These are phyloP conservation scores for Gymnothorax javanicus DNA, from an alignment of 2,797 vertebrate species.

Conservation along the genomic window DNA sequence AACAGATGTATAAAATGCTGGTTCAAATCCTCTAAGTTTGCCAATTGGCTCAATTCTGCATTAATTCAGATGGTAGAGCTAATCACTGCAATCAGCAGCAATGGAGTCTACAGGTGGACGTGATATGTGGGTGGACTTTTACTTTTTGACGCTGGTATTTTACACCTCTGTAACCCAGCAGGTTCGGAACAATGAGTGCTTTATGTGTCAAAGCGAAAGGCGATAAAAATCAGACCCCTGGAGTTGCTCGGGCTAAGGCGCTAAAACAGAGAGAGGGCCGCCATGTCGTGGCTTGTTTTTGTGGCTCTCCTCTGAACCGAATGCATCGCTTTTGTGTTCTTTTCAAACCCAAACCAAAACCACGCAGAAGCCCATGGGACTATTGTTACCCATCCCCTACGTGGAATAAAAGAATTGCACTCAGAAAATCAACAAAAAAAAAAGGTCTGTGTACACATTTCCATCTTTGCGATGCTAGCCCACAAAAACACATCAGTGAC, in stretches of 20 bases:
- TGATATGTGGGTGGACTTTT: too few species aligned
- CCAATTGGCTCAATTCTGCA: too few species aligned
- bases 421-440: background rate
- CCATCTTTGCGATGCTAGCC: background rate
- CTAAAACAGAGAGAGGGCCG: constrained; percentile 2
- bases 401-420: background rate
- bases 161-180: constrained; percentile 43
- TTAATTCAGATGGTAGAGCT: too few species aligned
- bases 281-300: background rate
- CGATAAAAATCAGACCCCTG: constrained; percentile 11
- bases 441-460: background rate
- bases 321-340: constrained; percentile 2
- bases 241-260: background rate
- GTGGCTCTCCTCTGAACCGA: constrained; percentile 7
- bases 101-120: too few species aligned
- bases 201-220: constrained; percentile 47
- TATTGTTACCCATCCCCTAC: background rate
- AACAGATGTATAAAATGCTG: too few species aligned
- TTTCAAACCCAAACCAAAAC: background rate
- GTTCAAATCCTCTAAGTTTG: too few species aligned
- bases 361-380: background rate
- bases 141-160: too few species aligned
- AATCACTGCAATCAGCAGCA: too few species aligned
- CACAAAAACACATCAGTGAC: background rate
- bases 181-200: constrained; percentile 56